Conservation (phyloP, 2,797 vertebrate species). For the Danio kyathit region DNA sequence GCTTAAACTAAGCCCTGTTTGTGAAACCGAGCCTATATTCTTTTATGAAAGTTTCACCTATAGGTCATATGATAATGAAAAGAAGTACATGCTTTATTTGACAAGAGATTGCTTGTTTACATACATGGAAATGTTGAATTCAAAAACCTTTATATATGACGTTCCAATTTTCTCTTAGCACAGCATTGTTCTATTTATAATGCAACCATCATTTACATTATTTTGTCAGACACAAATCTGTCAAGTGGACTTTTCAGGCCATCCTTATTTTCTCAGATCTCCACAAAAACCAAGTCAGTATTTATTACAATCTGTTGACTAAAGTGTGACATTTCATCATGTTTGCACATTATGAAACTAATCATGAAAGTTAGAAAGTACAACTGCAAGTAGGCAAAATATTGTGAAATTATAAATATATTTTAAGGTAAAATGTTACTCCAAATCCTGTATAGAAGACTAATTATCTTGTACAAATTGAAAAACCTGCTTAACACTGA, state of each 20-base stretch:
- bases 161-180: not conserved
- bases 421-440: not conserved
- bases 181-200: not conserved
- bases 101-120: not conserved
- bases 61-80: not conserved
- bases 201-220: not conserved
- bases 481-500: constrained; percentile 8
- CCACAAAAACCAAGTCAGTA: not conserved
- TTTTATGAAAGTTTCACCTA: not conserved
- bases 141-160: not conserved
- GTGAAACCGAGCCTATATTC: not conserved
- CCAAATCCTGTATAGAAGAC: not conserved
- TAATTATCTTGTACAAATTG: not conserved
- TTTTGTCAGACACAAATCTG: not conserved
- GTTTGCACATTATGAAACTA: not conserved
- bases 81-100: constrained; percentile 20
- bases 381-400: not conserved
- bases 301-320: not conserved
- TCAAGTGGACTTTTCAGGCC: not conserved
- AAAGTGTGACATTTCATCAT: not conserved
- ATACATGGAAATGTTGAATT: not conserved
- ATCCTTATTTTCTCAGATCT: not conserved
- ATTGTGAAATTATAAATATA: not conserved
- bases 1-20: no score
- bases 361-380: not conserved